These are phyloP conservation scores for Asteroscopus sphinx DNA, from an alignment of 2,888 invertebrate species.

Conservation along the genomic window DNA sequence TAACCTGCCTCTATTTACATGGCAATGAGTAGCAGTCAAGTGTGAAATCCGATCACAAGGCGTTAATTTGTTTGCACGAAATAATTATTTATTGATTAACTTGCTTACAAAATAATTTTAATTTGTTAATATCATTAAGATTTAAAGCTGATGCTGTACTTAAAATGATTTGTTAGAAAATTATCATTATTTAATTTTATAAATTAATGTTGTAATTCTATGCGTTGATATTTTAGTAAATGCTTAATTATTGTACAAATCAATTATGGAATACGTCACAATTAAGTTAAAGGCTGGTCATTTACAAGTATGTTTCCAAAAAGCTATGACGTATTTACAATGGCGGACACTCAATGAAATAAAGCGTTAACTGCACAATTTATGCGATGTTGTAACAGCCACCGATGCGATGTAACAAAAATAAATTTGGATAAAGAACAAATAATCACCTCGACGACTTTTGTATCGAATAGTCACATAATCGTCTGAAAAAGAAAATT, in stretches of 20 bases:
- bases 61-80: constrained; percentile 5
- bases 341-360: constrained; percentile 31
- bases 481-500: constrained; percentile 94
- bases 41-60: constrained; percentile 21
- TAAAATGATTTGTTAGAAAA: constrained; percentile 37
- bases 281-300: not conserved
- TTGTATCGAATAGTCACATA: constrained; percentile 97
- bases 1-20: constrained; percentile 20
- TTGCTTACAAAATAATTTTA: constrained; percentile 10
- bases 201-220: not conserved
- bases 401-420: constrained; percentile 69
- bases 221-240: constrained; percentile 3
- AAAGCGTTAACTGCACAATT: constrained; percentile 43
- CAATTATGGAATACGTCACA: not conserved
- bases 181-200: constrained; percentile 1
- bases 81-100: constrained; percentile 1
- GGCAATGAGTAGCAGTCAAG: constrained; percentile 26
- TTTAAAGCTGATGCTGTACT: constrained; percentile 33
- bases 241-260: not conserved
- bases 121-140: constrained; percentile 48
- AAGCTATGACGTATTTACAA: constrained; percentile 54
- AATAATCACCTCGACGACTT: constrained; percentile 95
- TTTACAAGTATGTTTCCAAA: constrained; percentile 11
- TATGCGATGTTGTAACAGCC: constrained; percentile 64
- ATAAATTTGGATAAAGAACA: constrained; percentile 68